Evolutionary conservation across 2,797 vertebrate genomes (phyloP).

Genomic region (Pelodytes ibericus): DNA sequence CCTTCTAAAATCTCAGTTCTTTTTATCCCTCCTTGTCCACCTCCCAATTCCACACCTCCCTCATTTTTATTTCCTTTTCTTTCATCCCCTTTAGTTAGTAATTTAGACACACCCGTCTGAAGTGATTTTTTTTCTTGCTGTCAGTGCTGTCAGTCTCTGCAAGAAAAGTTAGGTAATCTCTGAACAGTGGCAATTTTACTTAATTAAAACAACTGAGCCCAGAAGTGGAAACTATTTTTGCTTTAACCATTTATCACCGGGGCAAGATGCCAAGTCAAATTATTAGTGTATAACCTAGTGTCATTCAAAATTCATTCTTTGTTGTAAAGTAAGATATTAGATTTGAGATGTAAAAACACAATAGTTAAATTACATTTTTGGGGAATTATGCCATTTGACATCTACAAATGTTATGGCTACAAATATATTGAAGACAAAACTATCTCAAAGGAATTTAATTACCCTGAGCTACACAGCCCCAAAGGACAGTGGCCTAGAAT

Average conservation of each 20-base stretch:
- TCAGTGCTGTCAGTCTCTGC: slow-evolving; percentile 12
- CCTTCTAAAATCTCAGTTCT: slow-evolving; percentile 41
- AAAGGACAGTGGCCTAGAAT: no score
- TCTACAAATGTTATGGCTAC: no score
- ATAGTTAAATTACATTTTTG: no score
- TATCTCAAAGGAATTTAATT: no score
- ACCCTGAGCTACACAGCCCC: no score
- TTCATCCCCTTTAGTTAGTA: slow-evolving; percentile 50
- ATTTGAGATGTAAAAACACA: no score
- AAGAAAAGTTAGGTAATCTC: slow-evolving; percentile 18
- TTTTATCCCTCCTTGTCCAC: slow-evolving; percentile 40
- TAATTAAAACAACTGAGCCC: slow-evolving; percentile 27
- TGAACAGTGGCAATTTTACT: slow-evolving; percentile 24
- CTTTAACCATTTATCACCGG: no score
- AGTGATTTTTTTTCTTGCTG: slow-evolving; percentile 27
- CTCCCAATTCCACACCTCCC: slow-evolving; percentile 49
- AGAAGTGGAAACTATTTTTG: neutral
- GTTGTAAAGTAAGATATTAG: no score
- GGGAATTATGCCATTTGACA: no score
- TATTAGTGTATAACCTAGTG: neutral
- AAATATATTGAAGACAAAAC: no score
- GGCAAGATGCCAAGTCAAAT: neutral
- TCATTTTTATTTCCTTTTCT: slow-evolving; percentile 51
- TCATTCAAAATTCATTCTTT: neutral
- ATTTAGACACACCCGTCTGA: slow-evolving; percentile 53